A percentile compares a stretch with the other conserved stretches of the same genome.
phyloP scores from a whole-genome alignment of 2,113 vertebrate species.

The Apodemus speciosus region DNA sequence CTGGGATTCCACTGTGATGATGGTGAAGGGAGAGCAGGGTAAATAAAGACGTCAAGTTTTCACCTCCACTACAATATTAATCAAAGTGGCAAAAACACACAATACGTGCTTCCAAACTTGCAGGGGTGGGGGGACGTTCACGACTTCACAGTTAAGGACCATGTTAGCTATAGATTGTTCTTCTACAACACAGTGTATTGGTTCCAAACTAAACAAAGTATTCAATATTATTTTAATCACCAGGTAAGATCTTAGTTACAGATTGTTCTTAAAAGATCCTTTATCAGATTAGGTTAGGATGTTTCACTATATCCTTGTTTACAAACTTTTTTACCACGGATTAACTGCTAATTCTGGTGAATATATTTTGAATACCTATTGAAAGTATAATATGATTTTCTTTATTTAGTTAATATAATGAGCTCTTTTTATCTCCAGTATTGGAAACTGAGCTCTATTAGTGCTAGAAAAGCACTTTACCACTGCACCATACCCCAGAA shows the following conservation, averaged over 20 bases:
- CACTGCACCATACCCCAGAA: neutral
- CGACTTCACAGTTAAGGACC: neutral
- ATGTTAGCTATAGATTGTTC: neutral
- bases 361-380: neutral
- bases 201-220: neutral
- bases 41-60: neutral
- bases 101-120: neutral
- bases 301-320: neutral
- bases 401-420: neutral
- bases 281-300: neutral
- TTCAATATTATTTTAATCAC: neutral
- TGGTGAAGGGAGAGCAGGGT: neutral
- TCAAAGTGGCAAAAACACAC: neutral
- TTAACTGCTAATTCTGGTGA: slow-evolving; percentile 28
- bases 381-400: neutral
- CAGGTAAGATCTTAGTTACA: neutral
- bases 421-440: neutral
- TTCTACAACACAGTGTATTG: neutral
- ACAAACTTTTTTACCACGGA: neutral
- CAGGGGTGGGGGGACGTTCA: neutral
- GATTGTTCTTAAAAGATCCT: neutral
- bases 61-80: neutral
- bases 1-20: neutral
- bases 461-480: neutral
- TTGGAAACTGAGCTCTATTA: neutral